Conservation (phyloP, 2,888 invertebrate genomes). For the Ctena decussata region DNA sequence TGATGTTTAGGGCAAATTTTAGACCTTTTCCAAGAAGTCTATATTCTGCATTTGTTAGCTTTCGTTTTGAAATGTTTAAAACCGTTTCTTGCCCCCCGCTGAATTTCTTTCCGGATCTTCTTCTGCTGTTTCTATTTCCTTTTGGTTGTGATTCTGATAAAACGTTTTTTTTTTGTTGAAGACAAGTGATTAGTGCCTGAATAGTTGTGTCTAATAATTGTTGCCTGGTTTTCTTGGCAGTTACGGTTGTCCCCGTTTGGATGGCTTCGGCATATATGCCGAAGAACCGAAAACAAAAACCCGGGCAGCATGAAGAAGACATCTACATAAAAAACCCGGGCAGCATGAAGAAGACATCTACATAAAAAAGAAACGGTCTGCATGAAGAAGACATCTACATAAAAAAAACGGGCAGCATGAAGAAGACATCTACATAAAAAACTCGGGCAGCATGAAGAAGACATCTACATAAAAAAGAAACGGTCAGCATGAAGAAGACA, state of each 20-base stretch:
- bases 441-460: too few relatives aligned
- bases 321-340: too few relatives aligned
- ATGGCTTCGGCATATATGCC: conserved; percentile 21
- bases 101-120: conserved; percentile 11
- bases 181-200: background rate
- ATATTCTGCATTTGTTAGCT: background rate
- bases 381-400: too few relatives aligned
- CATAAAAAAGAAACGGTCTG: too few relatives aligned
- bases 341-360: too few relatives aligned
- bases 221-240: background rate
- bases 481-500: too few relatives aligned
- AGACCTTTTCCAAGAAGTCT: conserved; percentile 28
- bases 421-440: too few relatives aligned
- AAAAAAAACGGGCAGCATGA: too few relatives aligned
- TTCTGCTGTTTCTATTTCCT: conserved; percentile 25
- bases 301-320: too few relatives aligned
- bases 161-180: conserved; percentile 1
- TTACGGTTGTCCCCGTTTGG: conserved; percentile 10
- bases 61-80: conserved; percentile 16
- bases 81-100: conserved; percentile 20
- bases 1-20: conserved; percentile 25
- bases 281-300: too few relatives aligned
- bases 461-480: too few relatives aligned
- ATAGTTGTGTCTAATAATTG: conserved; percentile 8
- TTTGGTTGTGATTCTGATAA: conserved; percentile 3